These are phyloP conservation scores for Leptestheria dahalacensis DNA, from an alignment of 1,140 invertebrate species.

Conservation along the genomic window DNA sequence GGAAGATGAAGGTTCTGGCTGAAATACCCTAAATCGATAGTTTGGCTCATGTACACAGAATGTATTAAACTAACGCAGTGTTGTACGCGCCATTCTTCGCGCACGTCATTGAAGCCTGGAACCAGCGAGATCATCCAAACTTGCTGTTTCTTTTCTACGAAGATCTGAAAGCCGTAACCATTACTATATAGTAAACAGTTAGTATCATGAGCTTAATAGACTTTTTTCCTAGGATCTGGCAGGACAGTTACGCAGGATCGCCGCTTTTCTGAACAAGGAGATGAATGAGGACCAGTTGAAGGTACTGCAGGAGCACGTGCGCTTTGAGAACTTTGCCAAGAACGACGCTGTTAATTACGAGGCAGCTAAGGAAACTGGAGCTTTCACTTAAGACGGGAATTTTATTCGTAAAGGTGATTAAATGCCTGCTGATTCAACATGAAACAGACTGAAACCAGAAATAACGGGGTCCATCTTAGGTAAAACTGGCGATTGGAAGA, in stretches of 20 bases:
- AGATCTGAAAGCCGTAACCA: constrained; percentile 19
- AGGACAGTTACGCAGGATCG: not conserved
- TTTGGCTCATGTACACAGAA: not conserved
- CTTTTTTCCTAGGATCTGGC: not conserved
- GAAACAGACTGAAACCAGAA: not conserved
- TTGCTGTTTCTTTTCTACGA: constrained; percentile 27
- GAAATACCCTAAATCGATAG: not conserved
- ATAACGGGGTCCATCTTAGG: constrained; percentile 16
- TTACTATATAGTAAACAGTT: not conserved
- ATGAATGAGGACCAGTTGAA: not conserved
- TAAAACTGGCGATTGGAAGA: constrained; percentile 30
- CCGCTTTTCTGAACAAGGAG: not conserved
- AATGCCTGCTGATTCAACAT: not conserved
- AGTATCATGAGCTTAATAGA: not conserved
- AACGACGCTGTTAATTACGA: not conserved
- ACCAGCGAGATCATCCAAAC: constrained; percentile 22
- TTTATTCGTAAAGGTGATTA: constrained; percentile 25
- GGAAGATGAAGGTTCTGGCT: not conserved
- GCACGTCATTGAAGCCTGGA: constrained; percentile 23
- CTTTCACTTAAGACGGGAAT: not conserved
- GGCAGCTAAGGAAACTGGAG: not conserved
- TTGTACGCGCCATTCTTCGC: not conserved
- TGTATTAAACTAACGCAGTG: not conserved
- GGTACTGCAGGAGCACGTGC: not conserved
- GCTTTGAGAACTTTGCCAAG: not conserved